phyloP scores from a whole-genome alignment of 2,888 invertebrate genomes.

The Diploptera punctata region DNA sequence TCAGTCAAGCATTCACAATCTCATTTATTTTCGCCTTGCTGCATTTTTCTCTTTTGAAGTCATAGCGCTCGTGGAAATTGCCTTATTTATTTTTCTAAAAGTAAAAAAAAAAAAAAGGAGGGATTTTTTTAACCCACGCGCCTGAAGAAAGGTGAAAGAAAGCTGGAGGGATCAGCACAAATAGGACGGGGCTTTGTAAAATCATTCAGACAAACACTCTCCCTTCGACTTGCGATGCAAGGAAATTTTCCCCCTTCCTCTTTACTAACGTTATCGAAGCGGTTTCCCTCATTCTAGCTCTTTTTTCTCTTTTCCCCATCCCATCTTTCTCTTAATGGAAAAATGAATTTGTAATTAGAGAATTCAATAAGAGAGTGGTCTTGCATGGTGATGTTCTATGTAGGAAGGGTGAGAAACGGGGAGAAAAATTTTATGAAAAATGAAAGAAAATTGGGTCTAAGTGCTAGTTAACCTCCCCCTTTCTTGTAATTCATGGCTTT shows the following conservation, averaged over 20 bases:
- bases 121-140: conserved; percentile 31
- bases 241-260: conserved; percentile 14
- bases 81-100: conserved; percentile 43
- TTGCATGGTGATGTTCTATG: background rate
- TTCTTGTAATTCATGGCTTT: conserved; percentile 25
- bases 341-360: conserved; percentile 43
- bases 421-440: background rate
- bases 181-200: conserved; percentile 15
- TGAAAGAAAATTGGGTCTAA: conserved; percentile 31
- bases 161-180: conserved; percentile 28
- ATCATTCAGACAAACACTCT: conserved; percentile 23
- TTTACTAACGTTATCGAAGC: background rate
- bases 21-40: conserved; percentile 49
- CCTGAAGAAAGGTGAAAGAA: conserved; percentile 28
- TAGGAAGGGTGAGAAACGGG: background rate
- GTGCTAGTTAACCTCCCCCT: conserved; percentile 18
- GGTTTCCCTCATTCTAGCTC: conserved; percentile 17
- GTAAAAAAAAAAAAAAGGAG: conserved; percentile 26
- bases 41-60: conserved; percentile 49
- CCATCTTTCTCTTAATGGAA: conserved; percentile 41
- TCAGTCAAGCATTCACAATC: conserved; percentile 47
- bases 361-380: conserved; percentile 36
- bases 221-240: conserved; percentile 22
- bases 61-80: conserved; percentile 47
- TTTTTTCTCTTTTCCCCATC: conserved; percentile 17